Percentiles rank a stretch among this genome's conserved stretches.
These are phyloP conservation scores for Drosophila pandora DNA, from an alignment of 1,140 invertebrate species.

Conservation along the genomic window DNA sequence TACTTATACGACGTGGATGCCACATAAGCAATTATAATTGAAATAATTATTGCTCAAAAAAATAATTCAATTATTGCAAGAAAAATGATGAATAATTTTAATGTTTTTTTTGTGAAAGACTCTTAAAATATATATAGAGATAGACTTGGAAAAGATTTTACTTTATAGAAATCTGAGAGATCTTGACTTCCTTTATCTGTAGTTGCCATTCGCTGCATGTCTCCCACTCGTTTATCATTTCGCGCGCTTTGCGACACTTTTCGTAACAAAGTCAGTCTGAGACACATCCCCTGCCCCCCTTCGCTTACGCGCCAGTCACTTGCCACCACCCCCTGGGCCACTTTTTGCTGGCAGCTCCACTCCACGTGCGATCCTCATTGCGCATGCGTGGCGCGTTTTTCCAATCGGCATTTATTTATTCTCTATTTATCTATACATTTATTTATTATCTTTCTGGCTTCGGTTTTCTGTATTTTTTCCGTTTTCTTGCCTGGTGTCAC, in stretches of 20 bases:
- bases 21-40: no score
- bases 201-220: conserved; percentile 58
- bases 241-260: conserved; percentile 77
- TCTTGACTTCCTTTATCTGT: conserved; percentile 33
- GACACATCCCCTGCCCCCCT: background rate
- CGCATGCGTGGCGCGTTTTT: conserved; percentile 66
- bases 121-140: no score
- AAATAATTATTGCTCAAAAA: no score
- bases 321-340: background rate
- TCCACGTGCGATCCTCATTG: conserved; percentile 64
- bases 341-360: background rate
- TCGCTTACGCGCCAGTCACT: background rate
- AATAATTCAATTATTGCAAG: no score
- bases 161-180: background rate
- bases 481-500: conserved; percentile 33
- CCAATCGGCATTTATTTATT: conserved; percentile 80
- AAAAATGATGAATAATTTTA: no score
- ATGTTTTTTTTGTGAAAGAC: no score
- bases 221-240: conserved; percentile 70
- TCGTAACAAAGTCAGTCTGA: conserved; percentile 47
- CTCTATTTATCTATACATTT: conserved; percentile 79
- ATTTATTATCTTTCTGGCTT: conserved; percentile 73
- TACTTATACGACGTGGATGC: no score
- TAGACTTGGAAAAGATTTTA: background rate
- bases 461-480: conserved; percentile 21